Base-by-base conservation (phyloP, 2,797 vertebrate genomes). In the Siniperca undulata region DNA sequence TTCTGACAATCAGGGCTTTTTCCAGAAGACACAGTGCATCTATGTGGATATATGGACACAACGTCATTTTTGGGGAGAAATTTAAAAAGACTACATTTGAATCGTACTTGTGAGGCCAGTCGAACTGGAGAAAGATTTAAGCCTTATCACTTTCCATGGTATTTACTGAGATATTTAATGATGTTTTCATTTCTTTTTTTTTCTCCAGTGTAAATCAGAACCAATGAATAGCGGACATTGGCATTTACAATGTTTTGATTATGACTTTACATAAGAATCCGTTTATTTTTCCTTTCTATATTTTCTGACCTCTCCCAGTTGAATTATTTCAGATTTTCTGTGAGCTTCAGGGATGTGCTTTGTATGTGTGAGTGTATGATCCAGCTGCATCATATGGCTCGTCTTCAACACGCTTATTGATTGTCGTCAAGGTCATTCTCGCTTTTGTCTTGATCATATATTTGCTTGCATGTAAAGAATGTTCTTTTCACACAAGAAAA, bases 1-100 rank as follows among this genome's bases (percentile, higher is more conserved):
- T 91, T 95, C 86, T 95, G 95, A 96, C 95, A 95, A 96, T 96
- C 96, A 95, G 93, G 91, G 91, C 91, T 92, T 89, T 92, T 88
- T 83, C 77, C 83, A 87, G 86, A 72, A 72, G 89, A 89, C 77
- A 60, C 30, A 53, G 27, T 34, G 38, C 13, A 58, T 87, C 84
- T 75, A 44, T 70, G n/a, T n/a, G 59, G 70, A 78, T 12, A 6
- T 44, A 60, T 20, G 84, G 78, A 90, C 56, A 16, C 50, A 5
- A 66, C 36, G 64, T 27, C 14, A 11, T 68, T 55, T 30, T 30
- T 22, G 20, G 38, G 38, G 55, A 34, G 12, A 74, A 38, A 56
- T 19, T 50, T 67, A 58, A 22, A 72, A 55, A 20, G 13, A 87
- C 55, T 20, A 61, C 60, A 55, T 72, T 36, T 30, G n/a, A n/a